Percentiles rank a stretch among this genome's conserved stretches.
Conservation (phyloP, 2,113 vertebrate genomes). For the Pipa parva region DNA sequence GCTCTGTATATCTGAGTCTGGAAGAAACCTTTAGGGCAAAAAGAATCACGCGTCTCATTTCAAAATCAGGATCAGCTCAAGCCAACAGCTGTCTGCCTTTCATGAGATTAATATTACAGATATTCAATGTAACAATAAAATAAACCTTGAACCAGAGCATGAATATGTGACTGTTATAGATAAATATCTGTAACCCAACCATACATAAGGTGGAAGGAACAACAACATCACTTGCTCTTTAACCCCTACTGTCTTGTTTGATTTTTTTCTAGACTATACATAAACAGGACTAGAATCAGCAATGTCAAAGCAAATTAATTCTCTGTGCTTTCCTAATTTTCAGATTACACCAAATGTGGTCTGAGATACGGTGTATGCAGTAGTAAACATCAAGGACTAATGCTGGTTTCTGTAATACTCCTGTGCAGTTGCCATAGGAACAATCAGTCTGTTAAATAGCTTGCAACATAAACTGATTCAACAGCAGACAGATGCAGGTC, state of each 20-base stretch:
- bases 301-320: slow-evolving; percentile 50
- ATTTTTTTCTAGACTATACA: slow-evolving; percentile 47
- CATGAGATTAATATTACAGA: slow-evolving; percentile 14
- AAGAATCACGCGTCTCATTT: neutral
- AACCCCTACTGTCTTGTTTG: slow-evolving; percentile 47
- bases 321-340: slow-evolving; percentile 55
- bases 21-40: slow-evolving; percentile 10
- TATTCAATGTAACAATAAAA: slow-evolving; percentile 33
- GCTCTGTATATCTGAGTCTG: slow-evolving; percentile 10
- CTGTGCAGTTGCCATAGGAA: slow-evolving; percentile 65
- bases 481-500: slow-evolving; percentile 64
- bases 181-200: slow-evolving; percentile 36
- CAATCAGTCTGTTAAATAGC: slow-evolving; percentile 62
- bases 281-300: slow-evolving; percentile 38
- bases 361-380: slow-evolving; percentile 46
- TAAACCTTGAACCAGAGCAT: neutral
- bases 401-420: slow-evolving; percentile 48
- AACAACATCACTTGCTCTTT: slow-evolving; percentile 29
- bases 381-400: slow-evolving; percentile 52
- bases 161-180: slow-evolving; percentile 45
- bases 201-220: slow-evolving; percentile 2
- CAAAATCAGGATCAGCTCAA: neutral
- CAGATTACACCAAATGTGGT: slow-evolving; percentile 46
- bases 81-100: slow-evolving; percentile 2
- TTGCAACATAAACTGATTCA: slow-evolving; percentile 63